Percentiles rank a stretch among this genome's conserved stretches.
Evolutionary conservation across 2,888 invertebrate genomes (phyloP).

Genomic region (Protodeltote pygarga): DNA sequence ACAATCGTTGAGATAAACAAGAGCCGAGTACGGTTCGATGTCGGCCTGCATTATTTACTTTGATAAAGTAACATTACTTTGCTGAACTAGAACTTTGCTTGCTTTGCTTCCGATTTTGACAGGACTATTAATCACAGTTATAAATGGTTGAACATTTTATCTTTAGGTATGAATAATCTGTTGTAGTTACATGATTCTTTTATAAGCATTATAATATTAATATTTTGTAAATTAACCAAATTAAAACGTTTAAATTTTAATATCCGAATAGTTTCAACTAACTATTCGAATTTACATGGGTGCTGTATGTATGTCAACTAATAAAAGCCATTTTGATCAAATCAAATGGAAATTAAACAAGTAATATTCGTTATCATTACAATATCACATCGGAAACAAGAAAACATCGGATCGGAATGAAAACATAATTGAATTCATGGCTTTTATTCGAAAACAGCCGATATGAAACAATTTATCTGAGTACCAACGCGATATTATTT

Average conservation of each 20-base stretch:
- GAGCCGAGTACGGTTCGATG: conserved; percentile 37
- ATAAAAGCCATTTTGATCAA: too few species aligned
- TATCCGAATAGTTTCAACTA: too few species aligned
- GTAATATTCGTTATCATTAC: conserved; percentile 19
- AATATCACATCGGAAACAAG: conserved; percentile 20
- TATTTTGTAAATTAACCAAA: too few species aligned
- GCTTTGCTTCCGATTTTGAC: conserved; percentile 26
- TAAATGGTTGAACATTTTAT: conserved; percentile 30
- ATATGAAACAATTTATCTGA: conserved; percentile 34
- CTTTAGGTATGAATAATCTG: conserved; percentile 25
- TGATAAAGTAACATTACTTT: conserved; percentile 38
- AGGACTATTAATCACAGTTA: conserved; percentile 35
- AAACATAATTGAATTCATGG: conserved; percentile 40
- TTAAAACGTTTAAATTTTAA: too few species aligned
- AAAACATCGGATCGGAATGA: conserved; percentile 30
- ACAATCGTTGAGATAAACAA: conserved; percentile 51
- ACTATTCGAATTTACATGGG: too few species aligned
- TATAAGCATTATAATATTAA: too few species aligned
- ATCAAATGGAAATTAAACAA: too few species aligned
- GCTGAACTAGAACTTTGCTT: conserved; percentile 29
- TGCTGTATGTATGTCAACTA: too few species aligned
- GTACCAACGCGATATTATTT: conserved; percentile 17
- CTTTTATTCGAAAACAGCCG: conserved; percentile 18
- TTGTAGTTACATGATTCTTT: too few species aligned
- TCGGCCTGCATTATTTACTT: conserved; percentile 37